Conservation (phyloP, 2,797 vertebrate species). For the Chrysocyon brachyurus region DNA sequence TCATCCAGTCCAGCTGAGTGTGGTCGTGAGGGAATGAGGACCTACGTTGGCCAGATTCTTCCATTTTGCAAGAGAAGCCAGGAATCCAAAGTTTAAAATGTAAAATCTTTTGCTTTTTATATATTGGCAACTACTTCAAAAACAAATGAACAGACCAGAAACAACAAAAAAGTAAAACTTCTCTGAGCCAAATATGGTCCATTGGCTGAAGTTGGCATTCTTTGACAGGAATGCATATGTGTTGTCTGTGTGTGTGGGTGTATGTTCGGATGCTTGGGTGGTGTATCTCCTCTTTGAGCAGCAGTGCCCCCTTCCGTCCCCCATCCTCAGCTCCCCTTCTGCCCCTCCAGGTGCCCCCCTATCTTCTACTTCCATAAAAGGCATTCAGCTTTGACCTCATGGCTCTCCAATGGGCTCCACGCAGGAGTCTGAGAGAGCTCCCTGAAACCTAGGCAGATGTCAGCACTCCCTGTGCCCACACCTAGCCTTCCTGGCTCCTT, state of each 20-base stretch:
- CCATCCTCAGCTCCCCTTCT: background rate
- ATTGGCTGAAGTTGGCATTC: background rate
- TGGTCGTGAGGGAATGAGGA: background rate
- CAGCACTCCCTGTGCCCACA: background rate
- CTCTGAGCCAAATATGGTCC: background rate
- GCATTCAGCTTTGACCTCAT: background rate
- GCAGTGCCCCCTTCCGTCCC: background rate
- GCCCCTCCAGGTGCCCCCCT: background rate
- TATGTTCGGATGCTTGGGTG: background rate
- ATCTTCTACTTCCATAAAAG: background rate
- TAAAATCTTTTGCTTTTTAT: slow-evolving; percentile 50
- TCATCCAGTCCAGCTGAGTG: background rate
- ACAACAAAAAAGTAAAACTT: slow-evolving; percentile 6
- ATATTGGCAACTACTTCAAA: slow-evolving; percentile 35
- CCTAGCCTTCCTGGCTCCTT: background rate
- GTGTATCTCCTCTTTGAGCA: background rate
- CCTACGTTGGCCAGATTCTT: background rate
- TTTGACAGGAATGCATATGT: background rate
- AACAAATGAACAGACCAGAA: slow-evolving; percentile 49
- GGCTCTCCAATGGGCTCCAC: background rate
- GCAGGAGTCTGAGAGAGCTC: background rate
- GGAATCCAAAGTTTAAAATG: background rate
- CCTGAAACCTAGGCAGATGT: background rate
- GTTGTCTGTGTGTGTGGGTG: background rate
- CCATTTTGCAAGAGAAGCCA: slow-evolving; percentile 18